Evolutionary conservation across 2,888 invertebrate species (phyloP).

Genomic region (Lepidochrysops patricia): DNA sequence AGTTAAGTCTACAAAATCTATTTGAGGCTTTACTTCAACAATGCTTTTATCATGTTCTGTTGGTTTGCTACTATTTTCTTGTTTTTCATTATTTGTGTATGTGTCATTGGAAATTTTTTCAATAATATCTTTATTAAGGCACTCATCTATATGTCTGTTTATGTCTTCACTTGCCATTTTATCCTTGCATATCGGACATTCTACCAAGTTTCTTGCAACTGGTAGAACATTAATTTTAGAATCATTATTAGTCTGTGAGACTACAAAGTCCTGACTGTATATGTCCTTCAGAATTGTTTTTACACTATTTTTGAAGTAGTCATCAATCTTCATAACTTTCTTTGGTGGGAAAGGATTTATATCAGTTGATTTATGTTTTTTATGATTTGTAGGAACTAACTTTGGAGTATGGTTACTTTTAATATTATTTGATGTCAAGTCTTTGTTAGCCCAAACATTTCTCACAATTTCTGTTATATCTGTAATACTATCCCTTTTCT

Average conservation of each 20-base stretch:
- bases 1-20: constrained; percentile 1
- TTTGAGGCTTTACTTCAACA: constrained; percentile 15
- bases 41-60: constrained; percentile 13
- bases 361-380: constrained; percentile 36
- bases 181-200: constrained; percentile 67
- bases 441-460: constrained; percentile 38
- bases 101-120: constrained; percentile 33
- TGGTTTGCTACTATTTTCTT: not conserved
- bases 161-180: constrained; percentile 44
- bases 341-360: constrained; percentile 36
- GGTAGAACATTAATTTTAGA: constrained; percentile 36
- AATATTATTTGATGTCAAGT: constrained; percentile 19
- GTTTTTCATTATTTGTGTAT: not conserved
- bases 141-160: constrained; percentile 62
- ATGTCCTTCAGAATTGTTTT: constrained; percentile 50
- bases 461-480: constrained; percentile 32
- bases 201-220: constrained; percentile 33
- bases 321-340: constrained; percentile 58
- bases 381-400: constrained; percentile 23
- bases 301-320: constrained; percentile 48
- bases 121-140: constrained; percentile 54
- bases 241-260: constrained; percentile 32
- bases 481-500: constrained; percentile 22
- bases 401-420: constrained; percentile 12
- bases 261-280: constrained; percentile 52